Evolutionary conservation across 2,113 vertebrate species (phyloP).

Genomic region (Microtus pennsylvanicus): DNA sequence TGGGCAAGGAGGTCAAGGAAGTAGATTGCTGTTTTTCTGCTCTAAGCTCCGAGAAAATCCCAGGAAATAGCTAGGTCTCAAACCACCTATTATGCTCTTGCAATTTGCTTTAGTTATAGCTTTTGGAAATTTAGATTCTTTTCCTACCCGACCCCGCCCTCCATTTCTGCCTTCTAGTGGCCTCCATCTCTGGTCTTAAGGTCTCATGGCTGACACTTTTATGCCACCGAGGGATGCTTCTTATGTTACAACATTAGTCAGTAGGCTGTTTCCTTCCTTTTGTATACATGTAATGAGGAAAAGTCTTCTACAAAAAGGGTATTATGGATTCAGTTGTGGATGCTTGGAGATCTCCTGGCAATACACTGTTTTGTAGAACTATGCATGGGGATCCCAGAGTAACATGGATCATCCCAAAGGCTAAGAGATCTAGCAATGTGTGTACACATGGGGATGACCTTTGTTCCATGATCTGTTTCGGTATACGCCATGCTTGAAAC

Average conservation of each 20-base stretch:
- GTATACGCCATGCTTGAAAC: not conserved
- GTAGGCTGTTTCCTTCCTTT: not conserved
- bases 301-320: not conserved
- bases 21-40: conserved; percentile 66
- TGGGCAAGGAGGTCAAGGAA: conserved; percentile 68
- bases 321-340: not conserved
- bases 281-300: not conserved
- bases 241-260: conserved; percentile 35
- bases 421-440: not conserved
- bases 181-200: not conserved
- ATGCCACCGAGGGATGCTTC: not conserved
- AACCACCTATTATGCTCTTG: conserved; percentile 58
- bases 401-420: too few relatives aligned
- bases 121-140: conserved; percentile 60
- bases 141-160: not conserved
- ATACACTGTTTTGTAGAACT: not conserved
- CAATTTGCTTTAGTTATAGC: conserved; percentile 70
- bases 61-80: conserved; percentile 69
- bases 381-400: not conserved
- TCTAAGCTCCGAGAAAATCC: conserved; percentile 69
- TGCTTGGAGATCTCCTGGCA: not conserved
- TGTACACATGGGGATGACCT: not conserved
- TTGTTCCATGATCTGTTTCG: not conserved
- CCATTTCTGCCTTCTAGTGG: not conserved
- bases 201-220: not conserved